Evolutionary conservation across 2,113 vertebrate species (phyloP).

Genomic region (Nyctibius bracteatus): DNA sequence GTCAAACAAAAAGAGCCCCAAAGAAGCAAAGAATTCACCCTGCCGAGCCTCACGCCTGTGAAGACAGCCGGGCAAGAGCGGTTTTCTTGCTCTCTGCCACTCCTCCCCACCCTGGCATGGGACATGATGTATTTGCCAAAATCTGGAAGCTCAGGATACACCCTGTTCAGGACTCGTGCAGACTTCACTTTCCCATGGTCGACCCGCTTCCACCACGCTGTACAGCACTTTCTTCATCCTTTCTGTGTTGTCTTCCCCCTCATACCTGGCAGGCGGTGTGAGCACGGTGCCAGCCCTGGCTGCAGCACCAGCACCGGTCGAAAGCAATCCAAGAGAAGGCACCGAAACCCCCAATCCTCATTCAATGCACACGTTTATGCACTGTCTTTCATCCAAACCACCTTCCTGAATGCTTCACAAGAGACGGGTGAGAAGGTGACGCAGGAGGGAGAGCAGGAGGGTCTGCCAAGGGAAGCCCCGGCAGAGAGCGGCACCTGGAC

Average conservation of each 20-base stretch:
- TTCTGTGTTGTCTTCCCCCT: not conserved
- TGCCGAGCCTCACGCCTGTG: not conserved
- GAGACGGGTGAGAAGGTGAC: not conserved
- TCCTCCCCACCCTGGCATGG: slow-evolving; percentile 4
- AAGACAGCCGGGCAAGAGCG: not conserved
- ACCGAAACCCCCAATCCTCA: not conserved
- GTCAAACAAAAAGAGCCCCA: slow-evolving; percentile 56
- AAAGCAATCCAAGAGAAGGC: not conserved
- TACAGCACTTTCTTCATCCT: not conserved
- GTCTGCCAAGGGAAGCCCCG: not conserved
- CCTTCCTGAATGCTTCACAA: not conserved
- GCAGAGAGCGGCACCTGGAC: accelerated
- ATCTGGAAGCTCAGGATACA: not conserved
- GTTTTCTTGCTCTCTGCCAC: not conserved
- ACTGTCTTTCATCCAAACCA: not conserved
- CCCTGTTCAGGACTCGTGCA: not conserved
- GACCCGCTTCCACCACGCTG: not conserved
- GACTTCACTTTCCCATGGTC: not conserved
- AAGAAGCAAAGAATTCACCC: slow-evolving; percentile 62
- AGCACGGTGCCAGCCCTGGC: not conserved
- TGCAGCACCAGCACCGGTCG: not conserved
- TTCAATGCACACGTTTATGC: not conserved
- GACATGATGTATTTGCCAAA: not conserved
- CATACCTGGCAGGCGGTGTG: accelerated
- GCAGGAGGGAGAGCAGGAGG: not conserved